These are phyloP conservation scores for Oncorhynchus gorbuscha DNA, from an alignment of 2,113 vertebrate species.

Conservation along the genomic window DNA sequence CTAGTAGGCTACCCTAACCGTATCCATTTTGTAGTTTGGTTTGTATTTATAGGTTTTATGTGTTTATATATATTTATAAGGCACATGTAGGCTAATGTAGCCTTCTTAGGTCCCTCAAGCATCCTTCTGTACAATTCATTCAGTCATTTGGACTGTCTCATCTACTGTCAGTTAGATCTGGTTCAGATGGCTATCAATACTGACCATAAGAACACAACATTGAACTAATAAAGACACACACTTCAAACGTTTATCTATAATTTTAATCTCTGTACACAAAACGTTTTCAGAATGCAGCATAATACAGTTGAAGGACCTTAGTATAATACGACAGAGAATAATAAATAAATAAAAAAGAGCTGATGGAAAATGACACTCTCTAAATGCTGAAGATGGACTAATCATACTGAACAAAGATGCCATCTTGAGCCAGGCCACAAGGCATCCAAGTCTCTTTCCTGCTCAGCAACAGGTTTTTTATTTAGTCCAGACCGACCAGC, in stretches of 20 bases:
- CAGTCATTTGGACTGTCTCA: background rate
- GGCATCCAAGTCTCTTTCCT: slow-evolving; percentile 15
- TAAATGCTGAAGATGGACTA: slow-evolving; percentile 49
- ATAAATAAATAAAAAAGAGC: slow-evolving; percentile 57
- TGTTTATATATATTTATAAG: too few species aligned
- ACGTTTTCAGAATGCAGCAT: slow-evolving; percentile 70
- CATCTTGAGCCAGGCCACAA: slow-evolving; percentile 32
- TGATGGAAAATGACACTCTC: slow-evolving; percentile 54
- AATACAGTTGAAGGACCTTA: slow-evolving; percentile 33
- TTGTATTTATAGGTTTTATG: too few species aligned
- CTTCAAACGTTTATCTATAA: slow-evolving; percentile 74
- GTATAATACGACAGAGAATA: slow-evolving; percentile 48
- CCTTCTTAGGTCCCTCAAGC: too few species aligned
- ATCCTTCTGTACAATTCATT: too few species aligned
- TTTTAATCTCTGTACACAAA: slow-evolving; percentile 87
- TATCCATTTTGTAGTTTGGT: too few species aligned
- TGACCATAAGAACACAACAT: background rate
- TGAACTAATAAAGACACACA: background rate
- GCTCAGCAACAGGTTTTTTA: background rate
- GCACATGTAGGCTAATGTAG: too few species aligned
- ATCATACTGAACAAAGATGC: slow-evolving; percentile 41
- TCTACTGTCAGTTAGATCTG: background rate
- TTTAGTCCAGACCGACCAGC: background rate
- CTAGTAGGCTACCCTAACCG: too few species aligned
- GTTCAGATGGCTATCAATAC: background rate